Evolutionary conservation across 2,797 vertebrate species (phyloP), one percentile per base, ranked within the genome.

Genomic region (Rachycentron canadum): DNA sequence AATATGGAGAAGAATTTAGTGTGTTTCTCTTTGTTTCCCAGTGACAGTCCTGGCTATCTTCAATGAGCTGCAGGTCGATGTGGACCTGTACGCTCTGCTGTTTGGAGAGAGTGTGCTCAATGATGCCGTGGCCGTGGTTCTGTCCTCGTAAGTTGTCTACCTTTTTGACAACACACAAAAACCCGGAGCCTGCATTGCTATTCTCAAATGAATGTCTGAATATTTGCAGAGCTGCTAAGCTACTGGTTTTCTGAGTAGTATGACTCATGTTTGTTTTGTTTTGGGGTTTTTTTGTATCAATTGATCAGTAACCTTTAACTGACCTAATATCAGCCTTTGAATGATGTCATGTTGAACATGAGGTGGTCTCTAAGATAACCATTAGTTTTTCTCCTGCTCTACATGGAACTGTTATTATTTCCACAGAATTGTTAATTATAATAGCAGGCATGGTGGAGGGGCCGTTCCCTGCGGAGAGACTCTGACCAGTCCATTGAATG

Each of bases 21-120:
- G 17, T 62, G 23, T 60, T 57, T n/a, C 19, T 69, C 11, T 74
- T 7, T 73, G 56, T 92, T 19, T 87, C 89, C 94, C 92, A 98
- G 97, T 98, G 94, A 99, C 98, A 0, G 97, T 99, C 62, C 96
- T 99, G 91, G 97, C 98, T 74, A 99, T 99, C 93, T 99, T 99
- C 95, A 97, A 98, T 3, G 98, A 99, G 85, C 96, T 99, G 86
- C 97, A 99, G 85, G 98, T 99, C 6, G 98, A 99, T 65, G 96
- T 96, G 67, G 97, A 99, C 85, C 96, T 99, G 55, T 99, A 99
- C 11, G 98, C 98, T 0, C 91, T 99, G 79, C 95, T 99, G 80
- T 99, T 99, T 87, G 98, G 98, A 6, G 98, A 99, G 86, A 99
- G 98, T 5, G 98, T 99, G 74, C 96, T 99, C 79, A 99, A 99